Evolutionary conservation across 2,113 vertebrate species (phyloP).

Genomic region (Channa maculata): DNA sequence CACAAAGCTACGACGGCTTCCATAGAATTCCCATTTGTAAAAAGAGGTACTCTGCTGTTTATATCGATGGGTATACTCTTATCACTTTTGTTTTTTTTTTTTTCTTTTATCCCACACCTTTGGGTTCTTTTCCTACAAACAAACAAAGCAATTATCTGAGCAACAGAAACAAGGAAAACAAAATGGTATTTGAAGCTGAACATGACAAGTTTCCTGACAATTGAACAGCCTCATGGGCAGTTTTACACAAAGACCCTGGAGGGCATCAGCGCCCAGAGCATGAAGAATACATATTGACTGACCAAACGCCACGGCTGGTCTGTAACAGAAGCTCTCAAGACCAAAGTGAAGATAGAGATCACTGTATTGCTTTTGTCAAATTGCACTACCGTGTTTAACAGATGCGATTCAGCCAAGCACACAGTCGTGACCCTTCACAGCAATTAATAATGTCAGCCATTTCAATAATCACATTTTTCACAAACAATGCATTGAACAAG

Average conservation of each 20-base stretch:
- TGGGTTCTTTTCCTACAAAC: not conserved
- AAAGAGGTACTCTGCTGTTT: not conserved
- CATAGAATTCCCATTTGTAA: not conserved
- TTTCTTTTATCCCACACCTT: too few species aligned
- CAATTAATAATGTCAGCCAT: constrained; percentile 34
- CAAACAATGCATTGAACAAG: constrained; percentile 49
- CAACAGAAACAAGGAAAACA: constrained; percentile 11
- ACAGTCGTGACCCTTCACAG: constrained; percentile 19
- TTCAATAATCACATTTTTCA: constrained; percentile 59
- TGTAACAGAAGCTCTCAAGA: constrained; percentile 36
- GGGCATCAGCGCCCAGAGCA: constrained; percentile 4
- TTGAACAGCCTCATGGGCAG: constrained; percentile 11
- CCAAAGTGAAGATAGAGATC: constrained; percentile 29
- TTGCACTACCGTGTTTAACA: constrained; percentile 33
- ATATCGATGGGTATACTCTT: not conserved
- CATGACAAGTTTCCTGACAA: constrained; percentile 31
- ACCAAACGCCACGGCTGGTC: constrained; percentile 17
- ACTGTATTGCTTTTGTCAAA: constrained; percentile 49
- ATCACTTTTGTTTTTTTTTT: not conserved
- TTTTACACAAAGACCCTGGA: not conserved
- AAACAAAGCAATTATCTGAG: not conserved
- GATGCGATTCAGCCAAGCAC: constrained; percentile 25
- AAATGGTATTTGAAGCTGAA: constrained; percentile 26
- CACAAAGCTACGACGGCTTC: not conserved
- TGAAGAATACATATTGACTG: not conserved